Conservation (phyloP, 2,797 vertebrate species). For the Pteropus rufus region DNA sequence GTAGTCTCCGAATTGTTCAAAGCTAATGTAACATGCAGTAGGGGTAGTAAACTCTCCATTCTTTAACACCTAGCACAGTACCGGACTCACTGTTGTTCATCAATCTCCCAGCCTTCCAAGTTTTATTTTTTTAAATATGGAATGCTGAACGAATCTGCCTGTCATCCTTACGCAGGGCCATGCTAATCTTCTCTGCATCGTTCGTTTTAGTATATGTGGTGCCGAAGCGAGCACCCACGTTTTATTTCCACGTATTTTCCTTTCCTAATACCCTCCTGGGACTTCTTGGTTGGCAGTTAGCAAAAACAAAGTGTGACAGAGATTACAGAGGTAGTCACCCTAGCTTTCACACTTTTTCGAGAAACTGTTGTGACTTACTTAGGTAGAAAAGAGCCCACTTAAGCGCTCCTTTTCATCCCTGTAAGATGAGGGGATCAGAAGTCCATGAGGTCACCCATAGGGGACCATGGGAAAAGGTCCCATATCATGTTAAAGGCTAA, state of each 20-base stretch:
- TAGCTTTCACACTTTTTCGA: neutral
- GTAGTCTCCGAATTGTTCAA: neutral
- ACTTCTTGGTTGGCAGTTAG: neutral
- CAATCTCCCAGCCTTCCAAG: neutral
- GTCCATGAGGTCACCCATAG: neutral
- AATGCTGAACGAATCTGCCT: no score
- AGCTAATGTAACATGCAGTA: neutral
- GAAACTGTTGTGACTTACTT: neutral
- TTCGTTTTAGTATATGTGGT: no score
- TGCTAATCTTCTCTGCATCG: no score
- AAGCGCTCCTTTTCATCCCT: neutral
- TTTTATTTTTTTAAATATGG: neutral
- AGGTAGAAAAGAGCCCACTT: neutral
- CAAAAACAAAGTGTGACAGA: neutral
- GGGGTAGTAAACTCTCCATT: neutral
- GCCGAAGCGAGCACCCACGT: neutral
- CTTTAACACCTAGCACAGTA: neutral
- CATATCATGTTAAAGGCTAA: neutral
- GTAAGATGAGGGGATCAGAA: neutral
- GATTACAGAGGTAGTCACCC: neutral
- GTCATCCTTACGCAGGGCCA: no score
- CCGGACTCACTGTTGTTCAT: neutral
- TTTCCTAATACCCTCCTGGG: neutral
- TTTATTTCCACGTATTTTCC: neutral
- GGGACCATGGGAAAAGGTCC: neutral